phyloP scores from a whole-genome alignment of 2,888 invertebrate genomes.

The Theretra japonica region DNA sequence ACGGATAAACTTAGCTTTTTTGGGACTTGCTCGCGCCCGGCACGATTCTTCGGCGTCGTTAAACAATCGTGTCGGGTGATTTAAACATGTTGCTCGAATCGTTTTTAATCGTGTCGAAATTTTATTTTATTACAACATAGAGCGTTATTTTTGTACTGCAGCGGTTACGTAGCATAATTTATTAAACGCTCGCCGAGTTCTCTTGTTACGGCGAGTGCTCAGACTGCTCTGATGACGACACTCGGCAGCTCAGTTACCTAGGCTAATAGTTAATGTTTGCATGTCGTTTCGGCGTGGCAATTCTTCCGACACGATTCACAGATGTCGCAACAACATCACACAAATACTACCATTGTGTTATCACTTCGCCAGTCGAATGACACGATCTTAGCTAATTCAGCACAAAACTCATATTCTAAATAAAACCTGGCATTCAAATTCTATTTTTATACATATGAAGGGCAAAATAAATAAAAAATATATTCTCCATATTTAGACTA shows the following conservation, averaged over 20 bases:
- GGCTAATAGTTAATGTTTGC: background rate
- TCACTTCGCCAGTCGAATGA: conserved; percentile 3
- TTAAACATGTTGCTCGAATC: conserved; percentile 17
- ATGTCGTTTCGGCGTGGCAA: background rate
- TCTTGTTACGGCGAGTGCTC: background rate
- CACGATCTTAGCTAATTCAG: background rate
- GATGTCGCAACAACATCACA: background rate
- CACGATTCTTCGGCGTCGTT: background rate
- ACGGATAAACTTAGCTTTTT: conserved; percentile 24
- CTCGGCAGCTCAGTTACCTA: background rate
- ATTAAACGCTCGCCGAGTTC: background rate
- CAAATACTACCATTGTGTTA: background rate
- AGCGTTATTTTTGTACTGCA: conserved; percentile 19
- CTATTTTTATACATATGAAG: background rate
- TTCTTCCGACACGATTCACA: conserved; percentile 5
- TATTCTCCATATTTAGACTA: background rate
- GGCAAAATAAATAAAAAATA: background rate
- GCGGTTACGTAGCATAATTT: background rate
- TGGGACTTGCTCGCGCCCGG: background rate
- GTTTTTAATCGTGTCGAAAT: conserved; percentile 7
- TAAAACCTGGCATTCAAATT: background rate
- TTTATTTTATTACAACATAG: conserved; percentile 20
- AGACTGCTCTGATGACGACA: background rate
- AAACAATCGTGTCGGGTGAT: conserved; percentile 20
- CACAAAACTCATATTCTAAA: background rate